Conservation (phyloP, 1,140 invertebrate genomes). For the Zophobas atratus region DNA sequence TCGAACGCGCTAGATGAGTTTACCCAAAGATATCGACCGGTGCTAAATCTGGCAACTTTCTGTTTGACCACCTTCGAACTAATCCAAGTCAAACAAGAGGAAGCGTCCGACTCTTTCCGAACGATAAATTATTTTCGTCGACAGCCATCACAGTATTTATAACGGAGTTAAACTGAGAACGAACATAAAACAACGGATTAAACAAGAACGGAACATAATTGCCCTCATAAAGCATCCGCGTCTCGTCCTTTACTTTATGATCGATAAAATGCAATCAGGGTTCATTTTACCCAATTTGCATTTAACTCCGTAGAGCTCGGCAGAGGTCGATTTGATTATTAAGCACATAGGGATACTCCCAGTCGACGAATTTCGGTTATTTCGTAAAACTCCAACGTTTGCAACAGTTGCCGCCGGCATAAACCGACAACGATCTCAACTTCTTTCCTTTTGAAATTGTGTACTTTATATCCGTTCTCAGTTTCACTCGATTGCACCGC, state of each 20-base stretch:
- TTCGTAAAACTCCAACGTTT: not conserved
- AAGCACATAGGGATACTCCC: conserved; percentile 4
- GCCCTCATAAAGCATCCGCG: conserved; percentile 15
- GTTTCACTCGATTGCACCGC: conserved; percentile 1
- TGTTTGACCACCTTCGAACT: not conserved
- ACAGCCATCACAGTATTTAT: conserved; percentile 16
- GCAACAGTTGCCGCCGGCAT: not conserved
- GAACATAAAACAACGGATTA: conserved; percentile 14
- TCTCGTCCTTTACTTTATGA: conserved; percentile 14
- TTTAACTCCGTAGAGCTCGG: not conserved
- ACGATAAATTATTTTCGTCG: conserved; percentile 3
- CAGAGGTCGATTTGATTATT: conserved; percentile 12
- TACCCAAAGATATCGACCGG: too few species aligned
- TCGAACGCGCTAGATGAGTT: too few species aligned
- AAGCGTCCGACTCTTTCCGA: conserved; percentile 6
- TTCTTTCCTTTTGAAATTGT: conserved; percentile 1
- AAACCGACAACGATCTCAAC: not conserved
- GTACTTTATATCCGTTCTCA: conserved; percentile 1
- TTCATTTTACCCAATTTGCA: conserved; percentile 17
- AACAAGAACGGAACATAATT: conserved; percentile 12
- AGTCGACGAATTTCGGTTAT: not conserved
- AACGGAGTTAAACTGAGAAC: conserved; percentile 7
- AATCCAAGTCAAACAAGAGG: conserved; percentile 2
- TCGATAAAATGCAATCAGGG: conserved; percentile 16
- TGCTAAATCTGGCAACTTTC: not conserved